phyloP scores from a whole-genome alignment of 2,888 invertebrate species.

The Ormia ochracea region DNA sequence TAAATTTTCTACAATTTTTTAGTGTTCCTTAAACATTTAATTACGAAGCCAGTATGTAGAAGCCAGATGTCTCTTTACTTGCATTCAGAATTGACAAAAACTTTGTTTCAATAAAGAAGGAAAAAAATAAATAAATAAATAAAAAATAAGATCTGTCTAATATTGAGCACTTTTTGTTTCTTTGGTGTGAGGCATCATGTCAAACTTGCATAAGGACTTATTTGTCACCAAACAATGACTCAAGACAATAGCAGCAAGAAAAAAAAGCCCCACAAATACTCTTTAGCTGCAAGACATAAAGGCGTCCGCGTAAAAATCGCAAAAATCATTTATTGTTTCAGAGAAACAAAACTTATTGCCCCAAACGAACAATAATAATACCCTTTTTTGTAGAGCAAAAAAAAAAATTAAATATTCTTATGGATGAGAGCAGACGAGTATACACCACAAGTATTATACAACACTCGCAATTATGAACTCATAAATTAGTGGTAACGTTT shows the following conservation, averaged over 20 bases:
- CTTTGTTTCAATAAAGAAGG: neutral
- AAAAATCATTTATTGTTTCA: conserved; percentile 19
- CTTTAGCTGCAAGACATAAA: conserved; percentile 55
- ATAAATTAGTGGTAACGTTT: conserved; percentile 32
- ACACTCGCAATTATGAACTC: conserved; percentile 31
- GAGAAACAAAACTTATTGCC: too few relatives aligned
- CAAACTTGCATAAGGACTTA: conserved; percentile 53
- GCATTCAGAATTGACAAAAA: conserved; percentile 24
- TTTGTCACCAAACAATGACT: conserved; percentile 58
- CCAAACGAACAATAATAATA: too few relatives aligned
- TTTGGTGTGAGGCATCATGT: conserved; percentile 36
- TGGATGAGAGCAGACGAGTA: neutral
- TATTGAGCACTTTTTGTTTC: conserved; percentile 20
- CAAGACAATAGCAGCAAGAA: conserved; percentile 22
- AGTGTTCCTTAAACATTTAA: too few relatives aligned
- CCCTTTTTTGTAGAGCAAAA: neutral
- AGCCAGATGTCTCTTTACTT: neutral
- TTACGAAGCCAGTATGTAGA: neutral
- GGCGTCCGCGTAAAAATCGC: conserved; percentile 32
- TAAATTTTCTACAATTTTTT: too few relatives aligned
- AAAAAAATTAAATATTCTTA: neutral
- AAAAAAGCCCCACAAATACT: neutral
- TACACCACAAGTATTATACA: neutral
- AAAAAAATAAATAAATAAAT: too few relatives aligned
- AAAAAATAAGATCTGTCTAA: neutral